Conservation (phyloP, 2,113 vertebrate species). For the Xiphophorus maculatus region DNA sequence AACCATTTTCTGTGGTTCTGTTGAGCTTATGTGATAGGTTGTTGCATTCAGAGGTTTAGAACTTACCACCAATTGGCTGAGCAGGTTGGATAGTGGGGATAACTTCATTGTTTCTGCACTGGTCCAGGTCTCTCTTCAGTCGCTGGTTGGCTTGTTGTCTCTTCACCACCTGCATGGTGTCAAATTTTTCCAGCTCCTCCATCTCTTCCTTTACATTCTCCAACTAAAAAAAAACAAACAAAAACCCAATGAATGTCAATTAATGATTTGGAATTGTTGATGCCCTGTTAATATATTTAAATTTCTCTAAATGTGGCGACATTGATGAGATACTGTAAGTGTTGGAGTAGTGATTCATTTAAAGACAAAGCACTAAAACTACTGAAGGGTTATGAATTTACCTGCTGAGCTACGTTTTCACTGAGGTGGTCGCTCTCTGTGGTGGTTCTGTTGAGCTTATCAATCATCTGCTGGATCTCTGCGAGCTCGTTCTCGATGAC, state of each 20-base stretch:
- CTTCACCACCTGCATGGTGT: conserved; percentile 66
- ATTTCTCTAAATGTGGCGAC: neutral
- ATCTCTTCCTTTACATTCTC: conserved; percentile 51
- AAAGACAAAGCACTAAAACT: neutral
- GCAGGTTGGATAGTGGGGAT: conserved; percentile 29
- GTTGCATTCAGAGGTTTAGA: neutral
- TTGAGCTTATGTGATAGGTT: neutral
- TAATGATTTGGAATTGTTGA: neutral
- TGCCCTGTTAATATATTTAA: neutral
- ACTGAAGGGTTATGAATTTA: conserved; percentile 17
- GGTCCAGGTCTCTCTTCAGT: conserved; percentile 65
- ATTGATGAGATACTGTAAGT: neutral
- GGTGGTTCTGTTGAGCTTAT: conserved; percentile 63
- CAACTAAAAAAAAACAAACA: conserved; percentile 51
- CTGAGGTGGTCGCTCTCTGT: conserved; percentile 20
- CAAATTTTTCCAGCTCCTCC: conserved; percentile 66
- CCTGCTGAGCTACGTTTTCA: conserved; percentile 28
- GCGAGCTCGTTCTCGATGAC: conserved; percentile 75
- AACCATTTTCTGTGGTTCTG: too few relatives aligned
- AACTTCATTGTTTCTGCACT: conserved; percentile 48
- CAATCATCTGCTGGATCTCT: conserved; percentile 66
- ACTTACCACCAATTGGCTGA: conserved; percentile 39
- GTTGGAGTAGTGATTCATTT: neutral
- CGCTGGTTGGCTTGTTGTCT: conserved; percentile 58
- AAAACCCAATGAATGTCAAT: neutral